Evolutionary conservation across 2,888 invertebrate species (phyloP), one percentile per base, ranked within the genome.

Genomic region (Achlya flavicornis): DNA sequence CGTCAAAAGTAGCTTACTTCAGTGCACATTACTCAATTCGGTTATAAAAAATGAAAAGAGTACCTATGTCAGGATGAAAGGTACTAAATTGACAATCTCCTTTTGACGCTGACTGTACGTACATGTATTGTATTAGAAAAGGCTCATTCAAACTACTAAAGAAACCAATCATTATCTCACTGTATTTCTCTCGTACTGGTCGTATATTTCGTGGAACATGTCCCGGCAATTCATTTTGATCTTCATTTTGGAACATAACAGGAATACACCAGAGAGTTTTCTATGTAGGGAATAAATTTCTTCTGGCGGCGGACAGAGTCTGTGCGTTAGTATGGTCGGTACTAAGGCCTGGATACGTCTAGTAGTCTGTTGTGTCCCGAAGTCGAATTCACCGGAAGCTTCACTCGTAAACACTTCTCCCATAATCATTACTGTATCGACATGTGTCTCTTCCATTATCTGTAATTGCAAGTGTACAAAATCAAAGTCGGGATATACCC

Each of bases 251-350:
- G 98, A 95, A 83, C 98, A 98, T 0, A 99, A 93, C 33, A 99
- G 92, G 89, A 99, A 99, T 14, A 98, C 96, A 0, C 99, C 99
- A 0, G 99, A 98, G 60, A 99, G 94, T 92, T 99, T 99, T 66
- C 99, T 95, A 86, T 99, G 99, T 26, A 99, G 94, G 0, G 99
- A 99, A 92, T 99, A 99, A 74, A 98, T 98, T 92, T 99, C 99
- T 88, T 99, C 99, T 0, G 99, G 99, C 0, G 99, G 99, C 1
- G 99, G 98, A 67, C 98, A 98, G 2, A 99, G 95, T 32, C 99
- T 95, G 83, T 99, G 98, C 58, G 96, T 96, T 62, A 99, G 94
- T 95, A 99, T 99, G 0, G 98, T 97, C 0, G 99, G 99, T 1
- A 99, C 97, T 26, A 98, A 89, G 5, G 96, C 94, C 72, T 98